These are phyloP conservation scores for Tetramorium parvispinum DNA, from an alignment of 1,140 invertebrate genomes.

Conservation along the genomic window DNA sequence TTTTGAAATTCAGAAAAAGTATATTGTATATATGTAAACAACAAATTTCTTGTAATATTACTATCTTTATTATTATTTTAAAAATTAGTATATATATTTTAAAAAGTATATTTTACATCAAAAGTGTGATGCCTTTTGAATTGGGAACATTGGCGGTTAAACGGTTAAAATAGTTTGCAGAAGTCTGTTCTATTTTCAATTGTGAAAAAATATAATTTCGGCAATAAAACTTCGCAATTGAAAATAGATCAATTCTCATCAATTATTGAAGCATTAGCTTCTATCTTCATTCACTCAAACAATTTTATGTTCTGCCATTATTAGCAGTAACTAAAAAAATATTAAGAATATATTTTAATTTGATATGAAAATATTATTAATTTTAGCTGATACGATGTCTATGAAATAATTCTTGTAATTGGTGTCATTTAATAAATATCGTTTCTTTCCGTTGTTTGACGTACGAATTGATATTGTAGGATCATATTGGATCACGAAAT, in stretches of 20 bases:
- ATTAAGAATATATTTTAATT: conserved; percentile 1
- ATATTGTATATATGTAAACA: neutral
- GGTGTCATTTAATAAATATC: neutral
- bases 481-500: neutral
- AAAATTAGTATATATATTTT: neutral
- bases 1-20: neutral
- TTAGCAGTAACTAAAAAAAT: neutral
- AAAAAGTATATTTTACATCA: neutral
- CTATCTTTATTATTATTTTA: neutral
- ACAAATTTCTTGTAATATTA: neutral
- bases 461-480: neutral
- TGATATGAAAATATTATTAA: neutral
- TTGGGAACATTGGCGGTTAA: conserved; percentile 1
- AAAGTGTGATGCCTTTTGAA: neutral
- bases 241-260: conserved; percentile 22
- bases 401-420: neutral
- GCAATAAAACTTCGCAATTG: conserved; percentile 11
- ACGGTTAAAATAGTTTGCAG: conserved; percentile 14
- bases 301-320: neutral
- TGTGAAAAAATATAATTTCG: conserved; percentile 8
- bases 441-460: neutral
- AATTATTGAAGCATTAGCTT: neutral
- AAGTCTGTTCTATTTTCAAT: conserved; percentile 10
- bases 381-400: neutral
- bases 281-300: neutral